Evolutionary conservation across 2,888 invertebrate species (phyloP).

Genomic region (Acheta domesticus): DNA sequence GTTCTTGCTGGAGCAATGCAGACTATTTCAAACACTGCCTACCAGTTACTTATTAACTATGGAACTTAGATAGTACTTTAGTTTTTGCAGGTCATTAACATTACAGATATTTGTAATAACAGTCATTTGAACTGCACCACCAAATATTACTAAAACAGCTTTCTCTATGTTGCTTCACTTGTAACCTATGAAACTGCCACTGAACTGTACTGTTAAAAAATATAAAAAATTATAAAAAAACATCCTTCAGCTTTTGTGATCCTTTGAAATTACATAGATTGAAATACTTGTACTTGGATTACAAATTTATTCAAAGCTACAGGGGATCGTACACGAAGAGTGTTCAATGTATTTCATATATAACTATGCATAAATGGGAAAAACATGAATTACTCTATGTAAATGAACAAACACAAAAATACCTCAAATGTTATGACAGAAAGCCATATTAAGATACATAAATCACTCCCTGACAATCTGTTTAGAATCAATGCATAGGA

Average conservation of each 20-base stretch:
- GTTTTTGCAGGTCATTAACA: too few species aligned
- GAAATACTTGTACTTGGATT: background rate
- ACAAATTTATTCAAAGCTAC: background rate
- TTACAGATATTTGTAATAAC: too few species aligned
- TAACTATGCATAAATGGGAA: slow-evolving; percentile 1
- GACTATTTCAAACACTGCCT: too few species aligned
- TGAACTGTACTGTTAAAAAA: too few species aligned
- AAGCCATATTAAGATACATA: slow-evolving; percentile 11
- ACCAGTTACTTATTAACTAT: too few species aligned
- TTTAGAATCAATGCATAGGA: background rate
- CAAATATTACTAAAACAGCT: too few species aligned
- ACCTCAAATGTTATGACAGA: background rate
- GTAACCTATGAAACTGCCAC: too few species aligned
- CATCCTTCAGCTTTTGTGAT: background rate
- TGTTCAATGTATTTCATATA: slow-evolving; percentile 12
- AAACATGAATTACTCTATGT: background rate
- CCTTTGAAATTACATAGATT: slow-evolving; percentile 7
- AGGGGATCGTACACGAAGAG: slow-evolving; percentile 18
- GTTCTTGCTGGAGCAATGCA: too few species aligned
- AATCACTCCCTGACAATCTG: slow-evolving; percentile 1
- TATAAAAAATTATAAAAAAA: background rate
- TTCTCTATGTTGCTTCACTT: too few species aligned
- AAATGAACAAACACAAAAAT: background rate
- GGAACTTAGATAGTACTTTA: too few species aligned
- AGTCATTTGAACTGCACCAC: too few species aligned